Percentiles rank a stretch among this genome's conserved stretches.
phyloP scores from a whole-genome alignment of 2,113 vertebrate species.

The Numenius arquata region DNA sequence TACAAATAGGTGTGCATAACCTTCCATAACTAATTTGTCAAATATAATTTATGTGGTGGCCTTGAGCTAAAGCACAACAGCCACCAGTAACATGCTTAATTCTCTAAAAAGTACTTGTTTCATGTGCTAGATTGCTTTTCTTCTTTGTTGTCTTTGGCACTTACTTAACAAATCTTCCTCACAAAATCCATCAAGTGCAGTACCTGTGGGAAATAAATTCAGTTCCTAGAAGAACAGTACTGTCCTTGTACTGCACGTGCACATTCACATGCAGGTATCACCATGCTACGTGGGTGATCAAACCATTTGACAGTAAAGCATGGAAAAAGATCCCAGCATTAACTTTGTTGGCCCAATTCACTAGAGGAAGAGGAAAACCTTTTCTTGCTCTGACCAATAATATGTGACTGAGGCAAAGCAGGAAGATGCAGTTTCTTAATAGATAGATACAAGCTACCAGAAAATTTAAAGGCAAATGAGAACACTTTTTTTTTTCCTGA shows the following conservation, averaged over 20 bases:
- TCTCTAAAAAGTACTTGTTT: neutral
- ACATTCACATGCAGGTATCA: rapidly evolving
- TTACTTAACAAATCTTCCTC: neutral
- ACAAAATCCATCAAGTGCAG: neutral
- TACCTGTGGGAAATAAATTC: neutral
- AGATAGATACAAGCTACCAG: neutral
- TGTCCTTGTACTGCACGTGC: neutral
- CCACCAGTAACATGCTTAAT: neutral
- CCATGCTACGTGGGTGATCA: neutral
- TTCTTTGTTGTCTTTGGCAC: neutral
- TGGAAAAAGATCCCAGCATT: neutral
- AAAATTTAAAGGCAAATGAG: neutral
- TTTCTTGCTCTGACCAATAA: neutral
- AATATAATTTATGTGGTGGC: neutral
- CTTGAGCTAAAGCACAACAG: neutral
- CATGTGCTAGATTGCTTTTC: neutral
- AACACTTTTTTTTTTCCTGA: neutral
- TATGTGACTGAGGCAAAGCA: neutral
- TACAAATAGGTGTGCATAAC: neutral
- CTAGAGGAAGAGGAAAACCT: neutral
- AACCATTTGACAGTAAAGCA: neutral
- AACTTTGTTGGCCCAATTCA: neutral
- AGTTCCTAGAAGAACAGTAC: neutral
- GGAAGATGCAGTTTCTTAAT: neutral
- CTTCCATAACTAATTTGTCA: neutral